Base-by-base conservation (phyloP, 2,113 vertebrate species). In the Octodon degus region DNA sequence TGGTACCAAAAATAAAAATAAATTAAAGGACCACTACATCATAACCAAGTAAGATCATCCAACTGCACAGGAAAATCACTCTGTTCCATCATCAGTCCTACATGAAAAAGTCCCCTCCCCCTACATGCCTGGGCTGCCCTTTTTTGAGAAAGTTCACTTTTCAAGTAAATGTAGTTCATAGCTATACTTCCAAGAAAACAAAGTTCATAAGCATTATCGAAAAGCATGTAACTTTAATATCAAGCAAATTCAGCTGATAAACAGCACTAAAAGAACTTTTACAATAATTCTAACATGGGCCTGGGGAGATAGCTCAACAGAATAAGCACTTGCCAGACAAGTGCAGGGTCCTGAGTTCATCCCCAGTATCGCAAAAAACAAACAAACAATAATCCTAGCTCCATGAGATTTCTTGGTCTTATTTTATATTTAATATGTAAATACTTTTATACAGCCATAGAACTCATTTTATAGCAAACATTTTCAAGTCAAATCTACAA, bases 371-470 rank as follows among this genome's bases (percentile, higher is more conserved):
- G 5, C 43, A 43, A 43, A 43, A 43, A 4, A 43, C 43, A 43
- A 43, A 43, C 43, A 43, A 43, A 43, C 43, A 43, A 43, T 14
- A 55, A 83, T 68, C 55, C 43, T 80, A 47, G 72, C 58, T 47
- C 40, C 27, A 79, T 79, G n/a, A 81, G 65, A 63, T n/a, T 74
- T 63, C 20, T 63, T 5, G n/a, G 43, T 32, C 43, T 89, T 22
- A 91, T 84, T 91, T 91, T 67, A 84, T 37, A 80, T 63, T 62
- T 68, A 93, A 55, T 50, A 88, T 70, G 62, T 76, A 94, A 68
- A 67, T 47, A 87, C 63, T 40, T 96, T 84, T 74, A 90, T 53
- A 27, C 16, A 65, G 50, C 7, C 82, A 80, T 7, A 19, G 12
- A 92, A 81, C 24, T 92, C 47, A 87, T 84, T 74, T 76, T 53